Conservation (phyloP, 37 sponge, comb jelly and placozoan species). For the Cladorhizidae sp. region DNA sequence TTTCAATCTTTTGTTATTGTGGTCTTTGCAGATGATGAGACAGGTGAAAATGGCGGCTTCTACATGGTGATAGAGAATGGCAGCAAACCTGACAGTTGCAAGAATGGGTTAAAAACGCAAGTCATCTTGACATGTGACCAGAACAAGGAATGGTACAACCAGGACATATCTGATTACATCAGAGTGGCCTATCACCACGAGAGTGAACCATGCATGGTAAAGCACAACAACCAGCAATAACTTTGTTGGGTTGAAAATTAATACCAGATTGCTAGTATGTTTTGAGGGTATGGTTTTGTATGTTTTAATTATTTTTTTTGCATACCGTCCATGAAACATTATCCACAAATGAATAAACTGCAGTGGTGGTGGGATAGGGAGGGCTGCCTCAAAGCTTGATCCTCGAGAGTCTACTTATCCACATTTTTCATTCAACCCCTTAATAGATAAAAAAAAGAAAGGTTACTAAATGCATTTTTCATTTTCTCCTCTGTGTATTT, state of each 20-base stretch:
- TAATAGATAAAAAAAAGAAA: too few species aligned
- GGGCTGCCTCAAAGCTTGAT: too few species aligned
- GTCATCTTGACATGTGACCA: conserved; percentile 30
- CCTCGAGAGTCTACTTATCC: too few species aligned
- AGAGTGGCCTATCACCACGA: neutral
- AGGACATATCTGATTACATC: neutral
- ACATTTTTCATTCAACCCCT: too few species aligned
- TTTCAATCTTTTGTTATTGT: neutral
- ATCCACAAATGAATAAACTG: too few species aligned
- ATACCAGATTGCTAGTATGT: too few species aligned
- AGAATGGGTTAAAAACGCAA: conserved; percentile 3
- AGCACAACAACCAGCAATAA: too few species aligned
- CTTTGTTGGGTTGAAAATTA: too few species aligned
- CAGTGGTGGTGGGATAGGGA: too few species aligned
- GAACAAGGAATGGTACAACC: neutral
- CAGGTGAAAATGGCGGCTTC: conserved; percentile 10
- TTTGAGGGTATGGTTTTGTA: too few species aligned
- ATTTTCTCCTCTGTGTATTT: neutral
- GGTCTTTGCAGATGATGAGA: neutral
- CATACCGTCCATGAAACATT: too few species aligned
- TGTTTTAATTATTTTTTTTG: too few species aligned
- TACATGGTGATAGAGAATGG: conserved; percentile 21
- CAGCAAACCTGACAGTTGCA: conserved; percentile 9
- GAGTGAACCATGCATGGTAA: conserved; percentile 15
- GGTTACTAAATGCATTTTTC: neutral